Conservation (phyloP, 2,113 vertebrate genomes). For the Pleuronectes platessa region DNA sequence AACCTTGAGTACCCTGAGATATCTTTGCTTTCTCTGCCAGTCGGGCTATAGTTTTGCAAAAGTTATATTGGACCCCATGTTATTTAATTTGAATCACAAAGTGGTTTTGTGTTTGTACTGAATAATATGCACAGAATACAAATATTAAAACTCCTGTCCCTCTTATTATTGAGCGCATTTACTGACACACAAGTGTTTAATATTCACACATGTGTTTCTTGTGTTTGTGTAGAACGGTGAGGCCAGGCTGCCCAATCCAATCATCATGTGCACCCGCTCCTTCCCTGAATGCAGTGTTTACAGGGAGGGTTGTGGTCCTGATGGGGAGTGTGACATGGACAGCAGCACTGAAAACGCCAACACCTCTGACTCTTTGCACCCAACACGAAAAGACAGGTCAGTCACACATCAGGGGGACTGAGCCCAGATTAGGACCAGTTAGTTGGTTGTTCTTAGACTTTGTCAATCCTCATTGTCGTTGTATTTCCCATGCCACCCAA, state of each 20-base stretch:
- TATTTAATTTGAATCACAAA: no score
- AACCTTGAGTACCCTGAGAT: no score
- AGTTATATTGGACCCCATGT: no score
- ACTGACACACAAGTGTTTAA: neutral
- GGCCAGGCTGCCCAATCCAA: constrained; percentile 79
- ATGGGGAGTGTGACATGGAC: constrained; percentile 89
- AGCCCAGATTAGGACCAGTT: neutral
- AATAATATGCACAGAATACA: no score
- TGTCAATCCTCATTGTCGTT: neutral
- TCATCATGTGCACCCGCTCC: constrained; percentile 82
- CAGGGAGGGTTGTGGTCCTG: constrained; percentile 75
- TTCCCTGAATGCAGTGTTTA: constrained; percentile 82
- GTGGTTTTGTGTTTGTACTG: no score
- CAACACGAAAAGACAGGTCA: constrained; percentile 70
- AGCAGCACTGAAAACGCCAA: constrained; percentile 86
- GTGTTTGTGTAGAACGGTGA: constrained; percentile 79
- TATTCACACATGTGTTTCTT: neutral
- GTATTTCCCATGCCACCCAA: constrained; percentile 38
- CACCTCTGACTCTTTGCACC: constrained; percentile 77
- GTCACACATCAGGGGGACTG: neutral
- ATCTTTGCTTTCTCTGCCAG: no score
- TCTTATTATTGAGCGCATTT: neutral
- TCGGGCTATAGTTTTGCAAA: no score
- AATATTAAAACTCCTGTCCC: neutral
- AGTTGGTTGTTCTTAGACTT: neutral